Percentiles rank a stretch among this genome's conserved stretches.
phyloP scores from a whole-genome alignment of 2,797 vertebrate species.

The Brachymystax lenok region DNA sequence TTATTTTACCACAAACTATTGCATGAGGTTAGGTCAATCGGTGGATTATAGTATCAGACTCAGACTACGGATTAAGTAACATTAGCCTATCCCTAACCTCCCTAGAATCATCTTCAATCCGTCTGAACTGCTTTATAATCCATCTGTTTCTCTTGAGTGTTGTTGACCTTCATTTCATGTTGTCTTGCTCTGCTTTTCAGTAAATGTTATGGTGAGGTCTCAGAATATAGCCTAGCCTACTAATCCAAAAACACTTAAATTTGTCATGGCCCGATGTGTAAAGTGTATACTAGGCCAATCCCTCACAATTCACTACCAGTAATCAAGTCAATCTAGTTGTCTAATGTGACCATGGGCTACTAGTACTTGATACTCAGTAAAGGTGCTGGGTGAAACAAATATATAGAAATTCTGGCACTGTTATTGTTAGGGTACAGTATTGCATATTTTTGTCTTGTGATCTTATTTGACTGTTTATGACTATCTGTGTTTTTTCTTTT shows the following conservation, averaged over 20 bases:
- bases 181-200: constrained; percentile 5
- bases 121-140: constrained; percentile 58
- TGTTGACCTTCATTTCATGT: not conserved
- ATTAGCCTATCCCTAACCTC: constrained; percentile 42
- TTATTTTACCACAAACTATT: constrained; percentile 42
- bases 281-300: not conserved
- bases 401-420: not conserved
- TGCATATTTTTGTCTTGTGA: constrained; percentile 2
- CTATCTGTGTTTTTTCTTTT: constrained; percentile 32
- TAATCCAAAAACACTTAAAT: not conserved
- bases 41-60: constrained; percentile 63
- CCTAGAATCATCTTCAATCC: constrained; percentile 58
- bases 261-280: not conserved
- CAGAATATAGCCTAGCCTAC: not conserved
- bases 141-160: constrained; percentile 57
- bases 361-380: too few species aligned
- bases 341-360: too few species aligned
- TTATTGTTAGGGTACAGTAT: not conserved
- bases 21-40: constrained; percentile 40
- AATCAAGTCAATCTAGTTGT: too few species aligned
- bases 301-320: too few species aligned
- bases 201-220: not conserved
- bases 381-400: not conserved
- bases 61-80: constrained; percentile 67
- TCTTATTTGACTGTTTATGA: constrained; percentile 17